A percentile compares a stretch with the other conserved stretches of the same genome.
Evolutionary conservation across 2,888 invertebrate species (phyloP).

Genomic region (Eilema sororculum): DNA sequence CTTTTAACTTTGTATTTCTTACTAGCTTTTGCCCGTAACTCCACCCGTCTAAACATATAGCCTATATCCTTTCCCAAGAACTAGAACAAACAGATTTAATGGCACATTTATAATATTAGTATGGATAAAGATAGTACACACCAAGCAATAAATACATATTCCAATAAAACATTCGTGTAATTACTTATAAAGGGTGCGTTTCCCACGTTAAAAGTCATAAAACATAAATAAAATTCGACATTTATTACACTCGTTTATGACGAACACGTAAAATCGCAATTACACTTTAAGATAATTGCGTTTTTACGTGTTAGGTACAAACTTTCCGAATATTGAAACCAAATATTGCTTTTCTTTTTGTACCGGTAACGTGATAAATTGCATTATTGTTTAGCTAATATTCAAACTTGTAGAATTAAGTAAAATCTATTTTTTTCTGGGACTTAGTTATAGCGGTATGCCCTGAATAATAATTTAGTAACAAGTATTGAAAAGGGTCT

Average conservation of each 20-base stretch:
- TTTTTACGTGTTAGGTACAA: neutral
- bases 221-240: conserved; percentile 6
- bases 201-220: conserved; percentile 19
- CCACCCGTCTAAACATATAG: too few species aligned
- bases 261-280: conserved; percentile 3
- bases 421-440: neutral
- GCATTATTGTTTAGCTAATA: neutral
- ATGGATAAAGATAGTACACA: too few species aligned
- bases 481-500: too few species aligned
- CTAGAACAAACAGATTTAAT: too few species aligned
- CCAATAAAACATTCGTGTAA: conserved; percentile 4
- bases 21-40: too few species aligned
- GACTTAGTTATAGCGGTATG: too few species aligned
- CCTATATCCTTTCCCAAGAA: too few species aligned
- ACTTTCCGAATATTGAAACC: neutral
- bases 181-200: neutral
- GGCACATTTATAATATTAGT: too few species aligned
- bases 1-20: too few species aligned
- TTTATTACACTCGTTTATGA: conserved; percentile 5
- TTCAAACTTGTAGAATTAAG: neutral
- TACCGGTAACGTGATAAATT: neutral
- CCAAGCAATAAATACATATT: neutral
- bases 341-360: neutral
- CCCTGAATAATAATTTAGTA: too few species aligned
- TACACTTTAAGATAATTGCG: conserved; percentile 3